Percentiles rank a stretch among this genome's conserved stretches.
These are phyloP conservation scores for Sarcophaga subvicina DNA, from an alignment of 2,888 invertebrate genomes.

Conservation along the genomic window DNA sequence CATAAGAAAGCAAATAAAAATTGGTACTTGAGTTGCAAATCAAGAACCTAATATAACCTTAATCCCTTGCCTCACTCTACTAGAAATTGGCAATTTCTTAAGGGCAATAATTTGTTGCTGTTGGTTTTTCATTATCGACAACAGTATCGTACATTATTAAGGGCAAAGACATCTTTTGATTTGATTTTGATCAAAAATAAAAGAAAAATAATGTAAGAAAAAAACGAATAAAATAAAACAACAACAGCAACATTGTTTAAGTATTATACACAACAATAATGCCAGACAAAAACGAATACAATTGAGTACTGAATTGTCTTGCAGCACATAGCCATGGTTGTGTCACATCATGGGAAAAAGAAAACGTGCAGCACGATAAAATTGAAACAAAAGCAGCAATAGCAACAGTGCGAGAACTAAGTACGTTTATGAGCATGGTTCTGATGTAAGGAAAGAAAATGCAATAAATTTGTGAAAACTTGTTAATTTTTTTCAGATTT, in stretches of 20 bases:
- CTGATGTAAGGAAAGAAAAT: no score
- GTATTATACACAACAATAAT: neutral
- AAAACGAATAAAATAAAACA: no score
- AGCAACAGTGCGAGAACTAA: no score
- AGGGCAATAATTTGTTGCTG: neutral
- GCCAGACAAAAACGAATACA: neutral
- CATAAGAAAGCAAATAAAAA: no score
- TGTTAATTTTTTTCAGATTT: no score
- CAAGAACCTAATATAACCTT: neutral
- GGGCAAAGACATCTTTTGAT: neutral
- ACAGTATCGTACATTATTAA: neutral
- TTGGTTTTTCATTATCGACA: no score
- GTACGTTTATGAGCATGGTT: no score
- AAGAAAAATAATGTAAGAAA: no score
- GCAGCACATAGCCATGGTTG: neutral
- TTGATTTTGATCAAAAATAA: no score
- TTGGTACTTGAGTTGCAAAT: neutral
- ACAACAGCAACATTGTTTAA: no score
- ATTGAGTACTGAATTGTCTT: neutral
- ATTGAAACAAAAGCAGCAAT: no score
- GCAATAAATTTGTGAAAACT: no score
- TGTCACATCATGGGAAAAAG: neutral
- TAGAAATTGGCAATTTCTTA: slow-evolving; percentile 1
- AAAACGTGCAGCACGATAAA: neutral
- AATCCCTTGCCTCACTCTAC: neutral